Evolutionary conservation across 1,140 invertebrate genomes (phyloP), one percentile per base, ranked within the genome.

Genomic region (Drosophila sulfurigaster): DNA sequence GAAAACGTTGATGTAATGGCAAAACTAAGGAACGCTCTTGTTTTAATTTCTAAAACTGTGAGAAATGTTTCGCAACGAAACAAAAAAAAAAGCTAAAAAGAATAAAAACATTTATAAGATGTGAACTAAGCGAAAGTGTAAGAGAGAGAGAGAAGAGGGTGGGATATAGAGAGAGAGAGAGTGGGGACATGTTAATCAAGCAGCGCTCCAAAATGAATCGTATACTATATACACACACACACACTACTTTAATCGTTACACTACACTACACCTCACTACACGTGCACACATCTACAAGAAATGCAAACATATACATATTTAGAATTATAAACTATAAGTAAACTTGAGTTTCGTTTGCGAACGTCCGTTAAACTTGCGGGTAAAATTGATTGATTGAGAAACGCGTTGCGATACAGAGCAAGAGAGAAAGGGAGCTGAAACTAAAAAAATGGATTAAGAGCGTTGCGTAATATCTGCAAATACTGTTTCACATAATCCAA

Each of bases 41-140:
- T 78, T 78, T 78, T 74, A 78, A 73, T 68, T 63, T 75, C 51
- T 77, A 78, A 89, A 89, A 81, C 85, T 89, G 85, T 89, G 85
- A 89, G 83, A 88, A 89, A 89, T 89, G 85, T 89, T 89, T 89
- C 85, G 85, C 85, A 89, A 89, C 85, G 85, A 85, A 89, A 89
- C 81, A 89, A 85, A 89, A 88, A 89, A 88, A 85, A 79, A 78
- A 70, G 48, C 67, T 38, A 43, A 45, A 68, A 59, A 30, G n/a
- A 25, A 30, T 30, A 51, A 60, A 25, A 71, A 46, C 64, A 73
- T 30, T 56, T 74, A 60, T 68, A 48, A 43, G 65, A 57, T 11
- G 38, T 20, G 52, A 70, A 82, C 72, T 86, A 87, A 79, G 52
- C 52, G 66, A 69, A 46, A 45, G 15, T 20, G 46, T 20, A 13